Conservation (phyloP, 1,140 invertebrate genomes). For the Leptoteleia sp. region DNA sequence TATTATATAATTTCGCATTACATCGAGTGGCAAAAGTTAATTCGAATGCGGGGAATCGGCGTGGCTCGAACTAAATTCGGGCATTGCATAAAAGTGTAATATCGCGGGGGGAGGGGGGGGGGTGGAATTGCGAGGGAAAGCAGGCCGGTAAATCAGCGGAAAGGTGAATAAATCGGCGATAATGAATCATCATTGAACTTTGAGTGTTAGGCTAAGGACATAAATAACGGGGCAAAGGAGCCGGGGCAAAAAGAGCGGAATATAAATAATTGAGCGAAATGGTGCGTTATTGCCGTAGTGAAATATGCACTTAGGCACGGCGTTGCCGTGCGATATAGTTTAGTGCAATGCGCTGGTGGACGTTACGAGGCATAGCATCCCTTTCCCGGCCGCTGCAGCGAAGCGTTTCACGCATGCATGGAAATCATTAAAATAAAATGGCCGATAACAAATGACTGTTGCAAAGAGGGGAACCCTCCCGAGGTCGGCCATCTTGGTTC, state of each 20-base stretch:
- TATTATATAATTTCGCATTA: too few species aligned
- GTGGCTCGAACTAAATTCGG: too few species aligned
- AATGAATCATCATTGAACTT: slow-evolving; percentile 60
- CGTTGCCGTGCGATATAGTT: slow-evolving; percentile 64
- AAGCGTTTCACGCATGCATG: slow-evolving; percentile 81
- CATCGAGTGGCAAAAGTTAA: too few species aligned
- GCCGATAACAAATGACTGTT: slow-evolving; percentile 82
- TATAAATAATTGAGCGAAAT: slow-evolving; percentile 61
- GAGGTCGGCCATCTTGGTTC: slow-evolving; percentile 80
- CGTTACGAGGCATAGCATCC: slow-evolving; percentile 70
- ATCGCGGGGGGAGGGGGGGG: too few species aligned
- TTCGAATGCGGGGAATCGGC: too few species aligned
- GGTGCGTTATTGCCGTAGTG: slow-evolving; percentile 63
- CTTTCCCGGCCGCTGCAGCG: slow-evolving; percentile 76
- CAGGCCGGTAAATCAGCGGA: too few species aligned
- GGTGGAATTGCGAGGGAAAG: too few species aligned
- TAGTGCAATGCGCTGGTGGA: slow-evolving; percentile 66
- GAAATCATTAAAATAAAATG: slow-evolving; percentile 83
- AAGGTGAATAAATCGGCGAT: slow-evolving; percentile 24
- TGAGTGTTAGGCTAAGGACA: slow-evolving; percentile 27
- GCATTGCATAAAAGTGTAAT: too few species aligned
- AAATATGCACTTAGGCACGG: slow-evolving; percentile 68
- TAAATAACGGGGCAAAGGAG: slow-evolving; percentile 58
- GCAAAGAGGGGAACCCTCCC: slow-evolving; percentile 76
- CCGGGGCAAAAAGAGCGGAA: slow-evolving; percentile 52